phyloP scores from a whole-genome alignment of 2,113 vertebrate species.

The Hystrix cristata region DNA sequence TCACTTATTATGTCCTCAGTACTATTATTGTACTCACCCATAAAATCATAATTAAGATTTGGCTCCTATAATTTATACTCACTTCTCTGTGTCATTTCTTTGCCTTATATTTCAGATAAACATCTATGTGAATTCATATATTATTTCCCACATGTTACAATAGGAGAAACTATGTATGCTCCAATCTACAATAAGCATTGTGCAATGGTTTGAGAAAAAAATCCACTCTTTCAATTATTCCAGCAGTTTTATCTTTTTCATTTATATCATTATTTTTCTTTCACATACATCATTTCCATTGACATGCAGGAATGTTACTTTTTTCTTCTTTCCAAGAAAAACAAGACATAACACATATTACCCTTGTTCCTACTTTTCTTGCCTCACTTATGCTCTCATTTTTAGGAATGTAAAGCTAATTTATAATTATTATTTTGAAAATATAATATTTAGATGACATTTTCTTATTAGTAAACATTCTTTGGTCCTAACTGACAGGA shows the following conservation, averaged over 20 bases:
- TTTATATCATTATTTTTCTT: not conserved
- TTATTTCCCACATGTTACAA: not conserved
- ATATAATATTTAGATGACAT: not conserved
- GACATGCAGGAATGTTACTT: not conserved
- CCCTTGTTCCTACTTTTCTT: not conserved
- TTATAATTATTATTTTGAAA: not conserved
- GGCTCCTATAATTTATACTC: not conserved
- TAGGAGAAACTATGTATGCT: not conserved
- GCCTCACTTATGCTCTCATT: not conserved
- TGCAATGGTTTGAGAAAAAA: not conserved
- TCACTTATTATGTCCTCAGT: not conserved
- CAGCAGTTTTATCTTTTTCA: not conserved
- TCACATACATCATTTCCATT: not conserved
- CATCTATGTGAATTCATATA: not conserved
- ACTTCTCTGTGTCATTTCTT: not conserved
- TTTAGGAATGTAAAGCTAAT: not conserved
- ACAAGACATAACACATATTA: not conserved
- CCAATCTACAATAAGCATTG: not conserved
- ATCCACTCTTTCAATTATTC: not conserved
- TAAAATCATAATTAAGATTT: not conserved
- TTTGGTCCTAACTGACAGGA: not conserved
- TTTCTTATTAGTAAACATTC: not conserved
- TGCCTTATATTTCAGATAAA: not conserved
- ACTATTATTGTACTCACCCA: not conserved
- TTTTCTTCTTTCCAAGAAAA: not conserved